These are phyloP conservation scores for Nematostella vectensis DNA, from an alignment of 92 coral and sea anemone species.

Conservation along the genomic window DNA sequence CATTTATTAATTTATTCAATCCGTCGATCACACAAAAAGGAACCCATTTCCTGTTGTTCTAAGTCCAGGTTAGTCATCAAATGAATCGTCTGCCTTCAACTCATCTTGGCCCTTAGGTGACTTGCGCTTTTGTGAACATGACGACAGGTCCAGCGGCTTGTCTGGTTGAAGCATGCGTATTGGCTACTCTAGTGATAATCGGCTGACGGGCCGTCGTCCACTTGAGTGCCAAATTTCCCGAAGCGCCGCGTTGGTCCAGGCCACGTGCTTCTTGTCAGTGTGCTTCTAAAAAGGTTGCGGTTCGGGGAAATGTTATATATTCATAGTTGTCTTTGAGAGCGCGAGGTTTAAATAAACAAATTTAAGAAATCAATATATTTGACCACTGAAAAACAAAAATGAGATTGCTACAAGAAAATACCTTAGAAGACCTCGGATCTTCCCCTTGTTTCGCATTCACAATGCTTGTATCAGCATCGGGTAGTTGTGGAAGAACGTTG, in stretches of 20 bases:
- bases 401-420: not conserved
- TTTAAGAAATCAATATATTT: not conserved
- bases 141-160: too few relatives aligned
- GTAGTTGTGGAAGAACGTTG: constrained; percentile 29
- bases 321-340: too few relatives aligned
- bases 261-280: not conserved
- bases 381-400: too few relatives aligned
- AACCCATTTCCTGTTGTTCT: too few relatives aligned
- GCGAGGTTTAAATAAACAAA: not conserved
- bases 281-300: not conserved
- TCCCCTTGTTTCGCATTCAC: constrained; percentile 34
- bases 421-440: constrained; percentile 3
- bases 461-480: constrained; percentile 14
- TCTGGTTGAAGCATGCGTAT: too few relatives aligned
- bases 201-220: constrained; percentile 11
- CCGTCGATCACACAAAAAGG: too few relatives aligned
- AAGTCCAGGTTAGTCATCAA: too few relatives aligned
- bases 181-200: not conserved
- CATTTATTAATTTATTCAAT: too few relatives aligned
- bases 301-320: not conserved
- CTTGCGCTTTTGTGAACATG: too few relatives aligned
- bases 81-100: too few relatives aligned
- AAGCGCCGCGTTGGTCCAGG: constrained; percentile 31
- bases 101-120: too few relatives aligned
- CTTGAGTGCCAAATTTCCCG: constrained; percentile 36